These are phyloP conservation scores for Drosophila mayaguana DNA, from an alignment of 2,888 invertebrate genomes.

Conservation along the genomic window DNA sequence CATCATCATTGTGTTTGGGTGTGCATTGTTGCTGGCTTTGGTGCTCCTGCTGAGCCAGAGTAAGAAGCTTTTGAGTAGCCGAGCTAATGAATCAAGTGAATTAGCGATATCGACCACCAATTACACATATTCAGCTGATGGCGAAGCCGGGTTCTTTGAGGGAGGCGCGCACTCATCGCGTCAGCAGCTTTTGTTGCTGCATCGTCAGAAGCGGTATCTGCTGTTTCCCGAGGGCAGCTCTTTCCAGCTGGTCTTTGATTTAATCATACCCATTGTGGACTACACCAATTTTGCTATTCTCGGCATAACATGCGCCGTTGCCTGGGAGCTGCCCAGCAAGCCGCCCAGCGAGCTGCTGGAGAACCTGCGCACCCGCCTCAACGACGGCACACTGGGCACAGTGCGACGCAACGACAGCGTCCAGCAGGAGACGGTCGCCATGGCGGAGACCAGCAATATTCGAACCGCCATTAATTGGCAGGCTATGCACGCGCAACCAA, in stretches of 20 bases:
- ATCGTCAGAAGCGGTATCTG: constrained; percentile 86
- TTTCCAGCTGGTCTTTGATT: constrained; percentile 84
- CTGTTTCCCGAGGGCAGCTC: constrained; percentile 86
- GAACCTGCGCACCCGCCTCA: constrained; percentile 78
- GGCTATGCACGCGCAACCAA: constrained; percentile 53
- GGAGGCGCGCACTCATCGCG: constrained; percentile 15
- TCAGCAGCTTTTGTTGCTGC: constrained; percentile 65
- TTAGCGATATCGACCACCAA: background rate
- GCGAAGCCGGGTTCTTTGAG: constrained; percentile 1
- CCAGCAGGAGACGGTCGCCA: constrained; percentile 8
- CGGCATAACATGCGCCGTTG: constrained; percentile 91
- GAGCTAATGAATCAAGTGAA: constrained; percentile 24
- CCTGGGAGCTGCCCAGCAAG: constrained; percentile 91
- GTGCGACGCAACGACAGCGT: constrained; percentile 77
- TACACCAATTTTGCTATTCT: constrained; percentile 87
- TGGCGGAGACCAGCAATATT: constrained; percentile 29
- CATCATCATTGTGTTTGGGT: constrained; percentile 59
- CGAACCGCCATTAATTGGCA: constrained; percentile 66
- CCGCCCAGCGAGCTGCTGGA: constrained; percentile 84
- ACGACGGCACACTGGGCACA: constrained; percentile 78
- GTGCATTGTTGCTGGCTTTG: constrained; percentile 39
- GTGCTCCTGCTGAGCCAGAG: constrained; percentile 34
- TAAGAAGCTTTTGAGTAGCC: background rate
- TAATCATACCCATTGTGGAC: constrained; percentile 84
- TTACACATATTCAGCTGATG: background rate